phyloP scores from a whole-genome alignment of 2,888 invertebrate species.

The Cheilosia vulpina region DNA sequence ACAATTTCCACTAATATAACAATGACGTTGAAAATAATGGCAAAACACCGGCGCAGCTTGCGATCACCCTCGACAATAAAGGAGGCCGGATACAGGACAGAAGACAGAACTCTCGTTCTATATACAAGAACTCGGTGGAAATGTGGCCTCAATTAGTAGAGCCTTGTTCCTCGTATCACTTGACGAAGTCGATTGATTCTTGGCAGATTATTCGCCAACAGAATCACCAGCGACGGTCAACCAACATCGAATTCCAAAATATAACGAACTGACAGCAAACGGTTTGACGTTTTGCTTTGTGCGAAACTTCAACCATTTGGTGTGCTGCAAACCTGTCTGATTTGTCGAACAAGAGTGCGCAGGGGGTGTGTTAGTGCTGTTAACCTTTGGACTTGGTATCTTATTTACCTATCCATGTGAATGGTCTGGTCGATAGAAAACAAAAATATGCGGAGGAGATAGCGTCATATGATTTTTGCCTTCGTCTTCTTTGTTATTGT shows the following conservation, averaged over 20 bases:
- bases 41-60: conserved; percentile 28
- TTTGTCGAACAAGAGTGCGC: conserved; percentile 47
- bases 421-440: background rate
- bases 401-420: conserved; percentile 24
- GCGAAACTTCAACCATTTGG: conserved; percentile 33
- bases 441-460: conserved; percentile 7
- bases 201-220: conserved; percentile 46
- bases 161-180: conserved; percentile 61
- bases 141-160: conserved; percentile 21
- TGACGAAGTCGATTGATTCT: conserved; percentile 65
- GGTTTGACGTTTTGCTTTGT: conserved; percentile 63
- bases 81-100: conserved; percentile 18
- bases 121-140: conserved; percentile 13
- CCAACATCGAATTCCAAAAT: conserved; percentile 40
- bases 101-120: background rate
- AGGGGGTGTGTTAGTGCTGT: conserved; percentile 26
- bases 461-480: conserved; percentile 26
- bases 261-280: conserved; percentile 41
- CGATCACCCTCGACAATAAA: conserved; percentile 1
- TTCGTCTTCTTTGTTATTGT: background rate
- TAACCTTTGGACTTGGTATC: conserved; percentile 55
- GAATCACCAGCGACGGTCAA: conserved; percentile 28
- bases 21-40: background rate
- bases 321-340: conserved; percentile 48
- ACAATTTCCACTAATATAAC: background rate